These are phyloP conservation scores for Prunella strophiata DNA, from an alignment of 2,797 vertebrate genomes.

Conservation along the genomic window DNA sequence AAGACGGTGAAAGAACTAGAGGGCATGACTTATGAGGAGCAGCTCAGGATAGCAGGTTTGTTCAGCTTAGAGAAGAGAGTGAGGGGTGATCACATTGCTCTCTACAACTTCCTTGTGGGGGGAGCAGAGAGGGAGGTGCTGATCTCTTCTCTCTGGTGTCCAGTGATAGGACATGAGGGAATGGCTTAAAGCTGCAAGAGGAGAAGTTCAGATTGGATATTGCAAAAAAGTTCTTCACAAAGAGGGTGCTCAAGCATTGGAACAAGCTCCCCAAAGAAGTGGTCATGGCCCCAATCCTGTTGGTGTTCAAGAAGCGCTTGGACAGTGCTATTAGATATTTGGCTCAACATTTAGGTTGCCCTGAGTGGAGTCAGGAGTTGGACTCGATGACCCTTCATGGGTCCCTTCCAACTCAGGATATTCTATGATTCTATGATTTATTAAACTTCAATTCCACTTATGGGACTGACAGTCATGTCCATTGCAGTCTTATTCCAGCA, in stretches of 20 bases:
- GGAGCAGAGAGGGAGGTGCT: not conserved
- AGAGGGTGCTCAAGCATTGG: not conserved
- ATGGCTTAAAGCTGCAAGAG: not conserved
- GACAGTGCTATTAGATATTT: not conserved
- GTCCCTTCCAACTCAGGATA: not conserved
- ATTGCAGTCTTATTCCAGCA: not conserved
- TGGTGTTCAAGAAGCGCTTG: not conserved
- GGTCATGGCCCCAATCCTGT: not conserved
- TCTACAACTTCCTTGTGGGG: not conserved
- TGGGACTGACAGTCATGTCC: not conserved
- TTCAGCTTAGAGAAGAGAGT: not conserved
- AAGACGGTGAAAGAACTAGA: not conserved
- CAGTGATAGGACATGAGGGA: not conserved
- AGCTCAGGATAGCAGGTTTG: not conserved
- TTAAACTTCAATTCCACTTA: not conserved
- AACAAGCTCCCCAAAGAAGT: not conserved
- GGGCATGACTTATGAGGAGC: not conserved
- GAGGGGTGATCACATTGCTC: not conserved
- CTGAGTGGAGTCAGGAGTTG: not conserved
- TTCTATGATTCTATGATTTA: not conserved
- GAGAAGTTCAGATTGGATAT: not conserved
- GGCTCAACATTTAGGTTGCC: not conserved
- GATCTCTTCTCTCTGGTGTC: not conserved
- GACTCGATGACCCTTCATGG: not conserved
- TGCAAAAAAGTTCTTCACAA: not conserved